Percentiles rank a stretch among this genome's conserved stretches.
Conservation (phyloP, 2,797 vertebrate species). For the Characodon lateralis region DNA sequence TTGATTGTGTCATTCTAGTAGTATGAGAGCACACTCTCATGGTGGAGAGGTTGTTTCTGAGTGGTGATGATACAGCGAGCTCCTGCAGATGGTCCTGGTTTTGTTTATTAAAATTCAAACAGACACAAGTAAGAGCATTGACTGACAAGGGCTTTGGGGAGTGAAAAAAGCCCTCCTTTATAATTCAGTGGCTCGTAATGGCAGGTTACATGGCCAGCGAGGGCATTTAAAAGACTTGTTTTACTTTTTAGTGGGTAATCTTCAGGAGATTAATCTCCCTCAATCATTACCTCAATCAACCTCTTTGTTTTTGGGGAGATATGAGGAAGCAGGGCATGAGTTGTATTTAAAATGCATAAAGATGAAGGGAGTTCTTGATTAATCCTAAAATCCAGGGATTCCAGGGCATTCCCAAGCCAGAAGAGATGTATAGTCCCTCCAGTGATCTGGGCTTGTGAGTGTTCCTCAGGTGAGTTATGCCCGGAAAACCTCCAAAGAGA, state of each 20-base stretch:
- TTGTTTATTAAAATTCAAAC: conserved; percentile 43
- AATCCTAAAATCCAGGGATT: too few relatives aligned
- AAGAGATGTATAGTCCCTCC: too few relatives aligned
- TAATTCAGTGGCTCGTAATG: conserved; percentile 7
- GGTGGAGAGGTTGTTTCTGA: conserved; percentile 30
- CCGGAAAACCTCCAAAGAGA: too few relatives aligned
- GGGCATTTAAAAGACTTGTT: conserved; percentile 11
- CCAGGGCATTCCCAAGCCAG: too few relatives aligned
- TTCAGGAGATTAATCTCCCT: neutral
- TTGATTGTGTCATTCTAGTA: conserved; percentile 74
- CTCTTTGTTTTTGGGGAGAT: too few relatives aligned
- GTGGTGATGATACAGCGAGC: conserved; percentile 39
- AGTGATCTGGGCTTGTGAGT: too few relatives aligned
- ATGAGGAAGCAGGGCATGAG: conserved; percentile 5
- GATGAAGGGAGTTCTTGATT: too few relatives aligned
- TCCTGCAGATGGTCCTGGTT: conserved; percentile 34
- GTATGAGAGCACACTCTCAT: conserved; percentile 14
- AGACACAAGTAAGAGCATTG: conserved; percentile 38
- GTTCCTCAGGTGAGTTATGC: too few relatives aligned
- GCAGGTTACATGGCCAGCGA: neutral
- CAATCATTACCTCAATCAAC: neutral
- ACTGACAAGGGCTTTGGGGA: conserved; percentile 35
- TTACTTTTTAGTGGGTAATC: conserved; percentile 4
- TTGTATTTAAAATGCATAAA: neutral
- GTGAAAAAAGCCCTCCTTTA: conserved; percentile 28